Evolutionary conservation across 2,797 vertebrate genomes (phyloP), one percentile per base, ranked within the genome.

Genomic region (Xyrichtys novacula): DNA sequence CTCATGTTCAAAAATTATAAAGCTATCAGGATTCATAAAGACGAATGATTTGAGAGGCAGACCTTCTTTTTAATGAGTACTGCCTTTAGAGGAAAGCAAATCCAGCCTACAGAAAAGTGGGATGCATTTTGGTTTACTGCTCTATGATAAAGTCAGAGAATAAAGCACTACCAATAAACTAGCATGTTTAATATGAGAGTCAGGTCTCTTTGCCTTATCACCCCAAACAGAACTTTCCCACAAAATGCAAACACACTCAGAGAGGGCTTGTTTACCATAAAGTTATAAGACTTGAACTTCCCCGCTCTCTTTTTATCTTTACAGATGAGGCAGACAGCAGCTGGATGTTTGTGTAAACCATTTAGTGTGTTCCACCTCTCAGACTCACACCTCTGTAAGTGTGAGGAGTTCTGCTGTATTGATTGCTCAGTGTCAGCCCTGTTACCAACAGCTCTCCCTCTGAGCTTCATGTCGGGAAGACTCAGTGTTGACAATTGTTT

Each of bases 401-500:
- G 57, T 72, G 64, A 62, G 74, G 52, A 76, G 72, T 68, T 84
- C 20, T 67, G 49, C 47, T 14, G 36, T 88, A 89, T 91, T 87
- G 89, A 93, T 90, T 81, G 61, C 77, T 85, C 48, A 71, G 39
- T 81, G 65, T 86, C 85, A 68, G 75, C 54, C 66, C 72, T 76
- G 71, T 89, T 87, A 75, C 78, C 47, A 42, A 25, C 55, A 48
- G 23, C 68, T 65, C 82, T 77, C 60, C 66, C 83, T 85, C 75
- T 47, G 59, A 82, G 80, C 61, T 69, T 40, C 61, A 28, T 64
- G 74, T 85, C 71, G 71, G 63, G 63, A 74, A 82, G 83, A 78
- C 78, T 85, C 81, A 79, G 43, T 84, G 84, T 87, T 89, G 88
- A 85, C 83, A 82, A 60, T 84, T 80, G 83, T 85, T 85, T 80